Evolutionary conservation across 2,113 vertebrate genomes (phyloP).

Genomic region (Haemorhous mexicanus): DNA sequence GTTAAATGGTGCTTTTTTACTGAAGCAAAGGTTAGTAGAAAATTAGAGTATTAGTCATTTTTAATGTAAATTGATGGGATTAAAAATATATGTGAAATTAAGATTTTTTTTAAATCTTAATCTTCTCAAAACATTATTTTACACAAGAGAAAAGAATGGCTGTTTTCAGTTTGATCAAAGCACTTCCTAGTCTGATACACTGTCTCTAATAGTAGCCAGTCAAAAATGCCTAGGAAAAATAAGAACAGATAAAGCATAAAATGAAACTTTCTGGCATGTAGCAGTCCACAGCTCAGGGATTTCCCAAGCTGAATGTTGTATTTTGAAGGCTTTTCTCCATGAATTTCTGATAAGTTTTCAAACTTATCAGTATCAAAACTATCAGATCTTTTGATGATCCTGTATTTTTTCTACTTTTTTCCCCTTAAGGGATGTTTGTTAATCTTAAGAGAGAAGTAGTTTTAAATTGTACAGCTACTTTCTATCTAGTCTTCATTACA

Average conservation of each 20-base stretch:
- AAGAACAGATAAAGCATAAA: slow-evolving; percentile 35
- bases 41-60: not conserved
- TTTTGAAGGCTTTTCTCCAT: slow-evolving; percentile 3
- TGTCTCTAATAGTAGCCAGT: not conserved
- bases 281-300: slow-evolving; percentile 47
- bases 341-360: slow-evolving; percentile 36
- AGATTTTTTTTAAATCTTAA: not conserved
- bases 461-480: not conserved
- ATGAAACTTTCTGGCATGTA: slow-evolving; percentile 33
- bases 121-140: not conserved
- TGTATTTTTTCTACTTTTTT: not conserved
- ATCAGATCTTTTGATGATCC: not conserved
- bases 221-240: not conserved
- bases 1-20: not conserved
- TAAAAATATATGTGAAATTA: not conserved
- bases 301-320: not conserved
- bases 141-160: not conserved
- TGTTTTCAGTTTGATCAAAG: not conserved
- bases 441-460: not conserved
- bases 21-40: not conserved
- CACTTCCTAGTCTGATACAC: not conserved
- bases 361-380: not conserved
- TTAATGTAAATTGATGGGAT: not conserved
- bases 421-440: not conserved
- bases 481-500: not conserved